These are phyloP conservation scores for Arremon brunneinucha DNA, from an alignment of 2,797 vertebrate genomes.

Conservation along the genomic window DNA sequence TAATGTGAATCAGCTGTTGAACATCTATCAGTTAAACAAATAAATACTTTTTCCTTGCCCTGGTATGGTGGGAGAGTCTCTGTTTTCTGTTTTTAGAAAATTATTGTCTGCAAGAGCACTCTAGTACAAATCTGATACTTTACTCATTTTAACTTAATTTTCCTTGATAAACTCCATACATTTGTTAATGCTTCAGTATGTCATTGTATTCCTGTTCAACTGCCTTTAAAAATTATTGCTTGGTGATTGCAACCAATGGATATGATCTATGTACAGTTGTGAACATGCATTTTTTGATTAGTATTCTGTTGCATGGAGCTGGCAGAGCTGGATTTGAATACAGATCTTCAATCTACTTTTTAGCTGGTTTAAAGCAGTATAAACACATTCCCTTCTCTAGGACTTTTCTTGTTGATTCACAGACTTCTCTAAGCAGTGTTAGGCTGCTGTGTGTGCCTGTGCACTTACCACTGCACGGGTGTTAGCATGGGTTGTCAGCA, in stretches of 20 bases:
- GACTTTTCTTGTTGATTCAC: not conserved
- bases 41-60: not conserved
- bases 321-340: not conserved
- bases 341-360: not conserved
- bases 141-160: not conserved
- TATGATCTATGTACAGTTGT: not conserved
- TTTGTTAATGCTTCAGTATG: not conserved
- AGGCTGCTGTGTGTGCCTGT: not conserved
- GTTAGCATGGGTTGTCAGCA: not conserved
- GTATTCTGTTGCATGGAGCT: not conserved
- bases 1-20: constrained; percentile 5
- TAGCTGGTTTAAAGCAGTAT: not conserved
- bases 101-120: not conserved
- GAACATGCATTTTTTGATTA: not conserved
- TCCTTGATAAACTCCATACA: not conserved
- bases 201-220: not conserved
- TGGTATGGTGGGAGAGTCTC: not conserved
- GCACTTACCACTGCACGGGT: not conserved
- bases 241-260: not conserved
- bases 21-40: not conserved
- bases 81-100: not conserved
- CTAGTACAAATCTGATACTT: not conserved
- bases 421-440: not conserved
- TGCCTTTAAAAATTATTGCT: not conserved
- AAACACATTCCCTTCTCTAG: not conserved